These are phyloP conservation scores for Syngnathus scovelli DNA, from an alignment of 2,113 vertebrate genomes.

Conservation along the genomic window DNA sequence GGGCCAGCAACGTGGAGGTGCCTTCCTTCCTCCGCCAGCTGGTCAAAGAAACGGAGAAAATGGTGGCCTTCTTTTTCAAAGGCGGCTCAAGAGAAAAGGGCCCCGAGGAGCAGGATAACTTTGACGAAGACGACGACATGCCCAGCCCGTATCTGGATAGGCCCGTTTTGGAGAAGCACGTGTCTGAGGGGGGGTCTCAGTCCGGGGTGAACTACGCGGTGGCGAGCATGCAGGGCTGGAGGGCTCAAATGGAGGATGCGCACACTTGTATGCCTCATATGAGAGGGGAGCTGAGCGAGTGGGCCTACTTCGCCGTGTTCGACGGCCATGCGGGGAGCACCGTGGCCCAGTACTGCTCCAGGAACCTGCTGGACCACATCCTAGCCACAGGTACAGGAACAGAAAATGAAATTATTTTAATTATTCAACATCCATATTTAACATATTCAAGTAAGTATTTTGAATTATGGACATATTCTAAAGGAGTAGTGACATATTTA, in stretches of 20 bases:
- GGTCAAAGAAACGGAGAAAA: constrained; percentile 69
- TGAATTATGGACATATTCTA: too few relatives aligned
- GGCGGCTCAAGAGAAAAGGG: constrained; percentile 50
- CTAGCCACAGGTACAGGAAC: constrained; percentile 63
- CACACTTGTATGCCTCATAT: constrained; percentile 67
- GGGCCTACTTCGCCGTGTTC: constrained; percentile 76
- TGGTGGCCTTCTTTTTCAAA: constrained; percentile 75
- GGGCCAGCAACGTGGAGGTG: constrained; percentile 70
- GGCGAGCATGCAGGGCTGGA: constrained; percentile 76
- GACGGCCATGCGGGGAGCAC: constrained; percentile 74
- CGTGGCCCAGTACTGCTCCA: constrained; percentile 74
- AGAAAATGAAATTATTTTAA: not conserved
- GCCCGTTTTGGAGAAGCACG: constrained; percentile 66
- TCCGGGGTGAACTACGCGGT: constrained; percentile 65
- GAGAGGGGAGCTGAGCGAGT: constrained; percentile 55
- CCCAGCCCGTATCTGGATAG: constrained; percentile 63
- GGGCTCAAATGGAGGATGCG: constrained; percentile 75
- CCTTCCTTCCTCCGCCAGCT: constrained; percentile 71
- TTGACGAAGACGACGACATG: constrained; percentile 43
- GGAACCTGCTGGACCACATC: constrained; percentile 71
- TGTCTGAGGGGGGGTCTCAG: constrained; percentile 61
- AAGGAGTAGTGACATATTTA: too few relatives aligned
- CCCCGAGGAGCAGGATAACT: constrained; percentile 42
- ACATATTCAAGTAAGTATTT: too few relatives aligned
- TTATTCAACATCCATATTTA: not conserved